A percentile compares a stretch with the other conserved stretches of the same genome.
Evolutionary conservation across 2,797 vertebrate species (phyloP).

Genomic region (Ctenochaetus hawaiiensis): DNA sequence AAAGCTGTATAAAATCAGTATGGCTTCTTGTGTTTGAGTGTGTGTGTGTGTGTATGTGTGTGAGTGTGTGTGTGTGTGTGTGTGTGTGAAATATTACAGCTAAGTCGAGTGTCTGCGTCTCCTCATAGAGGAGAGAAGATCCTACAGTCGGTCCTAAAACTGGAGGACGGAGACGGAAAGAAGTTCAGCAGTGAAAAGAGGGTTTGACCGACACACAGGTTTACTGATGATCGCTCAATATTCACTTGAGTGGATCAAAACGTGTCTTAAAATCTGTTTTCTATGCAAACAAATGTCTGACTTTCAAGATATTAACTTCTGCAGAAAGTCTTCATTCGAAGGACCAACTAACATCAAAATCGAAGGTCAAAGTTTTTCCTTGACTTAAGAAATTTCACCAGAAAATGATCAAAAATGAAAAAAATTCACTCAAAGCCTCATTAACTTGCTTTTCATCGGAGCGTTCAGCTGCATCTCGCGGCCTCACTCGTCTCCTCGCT

Average conservation of each 20-base stretch:
- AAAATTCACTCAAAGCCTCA: background rate
- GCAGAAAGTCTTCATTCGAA: background rate
- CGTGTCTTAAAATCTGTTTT: background rate
- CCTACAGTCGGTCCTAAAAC: conserved; percentile 83
- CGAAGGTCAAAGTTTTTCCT: no score
- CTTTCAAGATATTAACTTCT: conserved; percentile 3
- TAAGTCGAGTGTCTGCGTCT: conserved; percentile 78
- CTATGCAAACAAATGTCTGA: background rate
- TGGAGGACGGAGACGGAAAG: conserved; percentile 15
- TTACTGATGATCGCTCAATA: background rate
- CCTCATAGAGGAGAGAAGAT: conserved; percentile 91
- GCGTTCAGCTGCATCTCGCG: background rate
- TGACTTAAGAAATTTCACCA: background rate
- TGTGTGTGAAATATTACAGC: conserved; percentile 26
- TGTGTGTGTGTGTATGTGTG: conserved; percentile 68
- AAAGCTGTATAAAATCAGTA: conserved; percentile 87
- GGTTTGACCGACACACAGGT: conserved; percentile 16
- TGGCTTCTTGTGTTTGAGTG: conserved; percentile 88
- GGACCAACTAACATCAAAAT: background rate
- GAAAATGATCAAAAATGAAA: background rate
- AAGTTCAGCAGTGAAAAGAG: conserved; percentile 14
- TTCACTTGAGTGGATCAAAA: background rate
- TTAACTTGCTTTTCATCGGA: background rate
- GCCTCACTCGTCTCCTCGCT: background rate
- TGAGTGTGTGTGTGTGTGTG: conserved; percentile 27